Percentiles rank a stretch among this genome's conserved stretches.
These are phyloP conservation scores for Goniozus legneri DNA, from an alignment of 1,140 invertebrate species.

Conservation along the genomic window DNA sequence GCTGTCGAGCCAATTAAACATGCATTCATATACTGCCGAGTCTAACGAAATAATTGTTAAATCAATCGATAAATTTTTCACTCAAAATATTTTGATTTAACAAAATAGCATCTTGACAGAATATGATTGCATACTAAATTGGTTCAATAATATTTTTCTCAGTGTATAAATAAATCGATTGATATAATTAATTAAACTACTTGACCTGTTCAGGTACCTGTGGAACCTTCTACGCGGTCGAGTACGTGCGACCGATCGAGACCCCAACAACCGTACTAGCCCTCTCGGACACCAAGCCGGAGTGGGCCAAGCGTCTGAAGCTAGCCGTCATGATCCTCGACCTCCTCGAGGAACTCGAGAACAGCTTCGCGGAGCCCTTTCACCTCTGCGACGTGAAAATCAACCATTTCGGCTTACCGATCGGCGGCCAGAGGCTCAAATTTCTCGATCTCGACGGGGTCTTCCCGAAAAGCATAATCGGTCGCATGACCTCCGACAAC, in stretches of 20 bases:
- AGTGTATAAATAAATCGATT: too few relatives aligned
- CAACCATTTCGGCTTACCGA: conserved; percentile 62
- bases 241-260: conserved; percentile 57
- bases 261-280: conserved; percentile 36
- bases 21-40: too few relatives aligned
- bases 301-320: conserved; percentile 47
- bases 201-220: too few relatives aligned
- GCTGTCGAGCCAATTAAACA: too few relatives aligned
- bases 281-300: conserved; percentile 34
- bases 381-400: conserved; percentile 67
- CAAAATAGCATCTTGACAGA: too few relatives aligned
- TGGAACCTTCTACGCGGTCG: conserved; percentile 61
- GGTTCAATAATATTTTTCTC: too few relatives aligned
- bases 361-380: conserved; percentile 56
- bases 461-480: conserved; percentile 51
- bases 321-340: conserved; percentile 62
- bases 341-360: conserved; percentile 59
- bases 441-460: conserved; percentile 62
- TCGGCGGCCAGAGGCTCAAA: conserved; percentile 54
- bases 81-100: too few relatives aligned
- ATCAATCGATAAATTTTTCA: too few relatives aligned
- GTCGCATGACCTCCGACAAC: conserved; percentile 46
- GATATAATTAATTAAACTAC: too few relatives aligned
- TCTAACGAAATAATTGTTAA: too few relatives aligned
- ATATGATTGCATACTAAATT: too few relatives aligned